Conservation (phyloP, 2,113 vertebrate genomes). For the Lagopus muta region DNA sequence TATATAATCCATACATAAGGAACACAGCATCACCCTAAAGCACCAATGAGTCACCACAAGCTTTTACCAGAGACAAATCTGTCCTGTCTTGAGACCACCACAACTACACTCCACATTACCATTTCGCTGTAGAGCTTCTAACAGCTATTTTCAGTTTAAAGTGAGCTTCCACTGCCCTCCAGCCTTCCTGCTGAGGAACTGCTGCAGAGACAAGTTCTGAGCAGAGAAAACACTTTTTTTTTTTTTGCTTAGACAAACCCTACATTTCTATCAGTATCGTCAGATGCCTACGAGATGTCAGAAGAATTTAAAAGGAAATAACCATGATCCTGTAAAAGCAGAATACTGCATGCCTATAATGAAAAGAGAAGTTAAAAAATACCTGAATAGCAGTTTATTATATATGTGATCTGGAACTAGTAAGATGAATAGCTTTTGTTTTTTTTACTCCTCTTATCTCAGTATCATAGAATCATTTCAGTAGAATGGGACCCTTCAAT, state of each 20-base stretch:
- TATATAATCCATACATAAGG: not conserved
- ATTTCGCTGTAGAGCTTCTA: not conserved
- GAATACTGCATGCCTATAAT: not conserved
- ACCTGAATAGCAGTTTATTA: not conserved
- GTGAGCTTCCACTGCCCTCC: slow-evolving; percentile 64
- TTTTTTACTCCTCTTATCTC: not conserved
- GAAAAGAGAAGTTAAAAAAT: not conserved
- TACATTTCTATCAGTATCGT: not conserved
- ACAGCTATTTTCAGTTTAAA: slow-evolving; percentile 43
- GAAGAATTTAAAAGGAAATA: not conserved
- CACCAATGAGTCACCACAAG: not conserved
- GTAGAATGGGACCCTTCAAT: too few relatives aligned
- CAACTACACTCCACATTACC: not conserved
- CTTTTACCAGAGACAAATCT: not conserved
- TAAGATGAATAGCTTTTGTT: not conserved
- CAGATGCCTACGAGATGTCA: not conserved
- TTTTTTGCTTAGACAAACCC: not conserved
- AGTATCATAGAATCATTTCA: too few relatives aligned
- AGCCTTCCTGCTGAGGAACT: slow-evolving; percentile 60
- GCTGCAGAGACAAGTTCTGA: not conserved
- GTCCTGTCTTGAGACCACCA: not conserved
- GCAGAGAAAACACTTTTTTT: not conserved
- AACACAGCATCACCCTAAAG: not conserved
- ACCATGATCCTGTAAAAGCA: not conserved
- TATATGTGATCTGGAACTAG: too few relatives aligned